Evolutionary conservation across 2,113 vertebrate species (phyloP).

Genomic region (Eonycteris spelaea): DNA sequence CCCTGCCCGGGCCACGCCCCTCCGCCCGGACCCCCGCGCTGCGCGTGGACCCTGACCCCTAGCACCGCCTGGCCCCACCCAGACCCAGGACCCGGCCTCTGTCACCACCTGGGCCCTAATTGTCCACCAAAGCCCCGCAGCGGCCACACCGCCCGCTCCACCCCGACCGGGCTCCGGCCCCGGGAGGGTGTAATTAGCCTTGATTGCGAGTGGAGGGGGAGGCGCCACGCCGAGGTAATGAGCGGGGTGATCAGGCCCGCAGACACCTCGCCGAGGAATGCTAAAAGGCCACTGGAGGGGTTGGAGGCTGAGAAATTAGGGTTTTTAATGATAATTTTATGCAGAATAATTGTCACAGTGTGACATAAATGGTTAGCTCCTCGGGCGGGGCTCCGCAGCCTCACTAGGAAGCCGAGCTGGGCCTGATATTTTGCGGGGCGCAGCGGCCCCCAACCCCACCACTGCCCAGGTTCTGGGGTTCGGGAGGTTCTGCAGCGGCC

Average conservation of each 20-base stretch:
- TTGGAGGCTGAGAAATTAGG: slow-evolving; percentile 74
- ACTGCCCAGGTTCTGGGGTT: not conserved
- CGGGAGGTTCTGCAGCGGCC: rapidly evolving
- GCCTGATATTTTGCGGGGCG: not conserved
- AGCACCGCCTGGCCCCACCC: not conserved
- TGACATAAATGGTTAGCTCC: slow-evolving; percentile 67
- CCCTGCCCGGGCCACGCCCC: no score
- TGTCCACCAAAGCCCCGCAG: not conserved
- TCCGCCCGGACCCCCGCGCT: no score
- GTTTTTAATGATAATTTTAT: slow-evolving; percentile 79
- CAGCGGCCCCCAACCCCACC: not conserved
- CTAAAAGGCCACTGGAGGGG: slow-evolving; percentile 75
- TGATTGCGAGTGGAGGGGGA: slow-evolving; percentile 66
- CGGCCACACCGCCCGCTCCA: not conserved
- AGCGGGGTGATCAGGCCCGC: slow-evolving; percentile 57
- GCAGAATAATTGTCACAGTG: slow-evolving; percentile 79
- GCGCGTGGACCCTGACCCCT: not conserved
- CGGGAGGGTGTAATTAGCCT: slow-evolving; percentile 62
- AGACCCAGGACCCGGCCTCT: rapidly evolving
- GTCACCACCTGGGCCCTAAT: rapidly evolving
- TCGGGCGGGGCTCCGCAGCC: slow-evolving; percentile 34
- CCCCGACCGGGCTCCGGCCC: not conserved
- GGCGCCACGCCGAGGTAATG: slow-evolving; percentile 69
- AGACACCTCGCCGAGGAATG: slow-evolving; percentile 19
- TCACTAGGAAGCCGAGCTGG: not conserved